Percentiles rank a stretch among this genome's conserved stretches.
These are phyloP conservation scores for Mesitornis unicolor DNA, from an alignment of 2,113 vertebrate genomes.

Conservation along the genomic window DNA sequence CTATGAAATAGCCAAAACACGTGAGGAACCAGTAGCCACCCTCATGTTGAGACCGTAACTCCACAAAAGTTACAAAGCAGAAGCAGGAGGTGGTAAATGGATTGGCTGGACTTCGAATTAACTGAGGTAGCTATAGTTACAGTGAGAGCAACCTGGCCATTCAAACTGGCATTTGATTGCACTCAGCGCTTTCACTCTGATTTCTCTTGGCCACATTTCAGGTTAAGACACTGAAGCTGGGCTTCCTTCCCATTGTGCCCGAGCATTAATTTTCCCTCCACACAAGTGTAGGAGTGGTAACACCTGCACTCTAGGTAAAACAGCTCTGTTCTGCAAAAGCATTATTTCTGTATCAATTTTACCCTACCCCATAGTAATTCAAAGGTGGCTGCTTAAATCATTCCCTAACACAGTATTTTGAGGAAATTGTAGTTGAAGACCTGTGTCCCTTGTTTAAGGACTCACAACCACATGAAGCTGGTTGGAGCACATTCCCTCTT, in stretches of 20 bases:
- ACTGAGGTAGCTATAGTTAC: not conserved
- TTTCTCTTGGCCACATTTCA: not conserved
- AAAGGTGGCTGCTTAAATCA: not conserved
- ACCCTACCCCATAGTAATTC: not conserved
- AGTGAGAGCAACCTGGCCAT: not conserved
- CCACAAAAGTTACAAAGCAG: not conserved
- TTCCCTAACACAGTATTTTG: not conserved
- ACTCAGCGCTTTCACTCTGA: not conserved
- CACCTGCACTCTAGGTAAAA: not conserved
- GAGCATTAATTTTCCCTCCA: not conserved
- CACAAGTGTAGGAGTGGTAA: not conserved
- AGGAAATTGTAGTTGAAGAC: not conserved
- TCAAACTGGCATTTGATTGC: not conserved
- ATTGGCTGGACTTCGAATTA: not conserved
- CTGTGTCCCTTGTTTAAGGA: not conserved
- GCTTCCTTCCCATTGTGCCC: not conserved
- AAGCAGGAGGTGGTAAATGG: not conserved
- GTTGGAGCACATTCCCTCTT: not conserved
- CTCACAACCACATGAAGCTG: not conserved
- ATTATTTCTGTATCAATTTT: not conserved
- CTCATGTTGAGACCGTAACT: not conserved
- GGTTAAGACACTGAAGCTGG: not conserved
- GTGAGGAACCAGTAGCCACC: not conserved
- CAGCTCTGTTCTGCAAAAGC: not conserved
- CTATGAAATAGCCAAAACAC: not conserved